Evolutionary conservation across 2,797 vertebrate species (phyloP).

Genomic region (Lacerta viridis): DNA sequence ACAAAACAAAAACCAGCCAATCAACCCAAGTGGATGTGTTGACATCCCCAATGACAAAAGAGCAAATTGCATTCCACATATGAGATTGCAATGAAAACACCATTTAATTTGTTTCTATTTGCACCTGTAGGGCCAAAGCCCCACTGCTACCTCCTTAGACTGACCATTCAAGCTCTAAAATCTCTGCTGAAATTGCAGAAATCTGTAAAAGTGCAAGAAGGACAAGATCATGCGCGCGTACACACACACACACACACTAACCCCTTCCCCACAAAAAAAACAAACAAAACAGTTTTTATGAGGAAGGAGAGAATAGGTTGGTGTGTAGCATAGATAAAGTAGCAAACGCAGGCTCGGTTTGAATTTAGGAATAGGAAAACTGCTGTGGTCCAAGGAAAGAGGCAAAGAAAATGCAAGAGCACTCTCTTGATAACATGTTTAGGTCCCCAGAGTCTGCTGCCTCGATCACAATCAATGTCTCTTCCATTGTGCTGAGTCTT

Average conservation of each 20-base stretch:
- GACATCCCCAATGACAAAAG: neutral
- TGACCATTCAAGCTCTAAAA: neutral
- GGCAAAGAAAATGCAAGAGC: constrained; percentile 49
- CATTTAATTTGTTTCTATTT: constrained; percentile 1
- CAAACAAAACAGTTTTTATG: neutral
- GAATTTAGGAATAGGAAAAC: constrained; percentile 5
- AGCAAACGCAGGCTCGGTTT: constrained; percentile 10
- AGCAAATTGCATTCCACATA: constrained; percentile 43
- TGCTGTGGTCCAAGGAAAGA: constrained; percentile 30
- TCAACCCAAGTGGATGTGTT: constrained; percentile 21
- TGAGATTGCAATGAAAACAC: neutral
- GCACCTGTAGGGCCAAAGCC: constrained; percentile 29
- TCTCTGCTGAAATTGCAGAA: neutral
- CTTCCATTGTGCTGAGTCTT: constrained; percentile 22
- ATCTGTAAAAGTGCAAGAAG: constrained; percentile 33
- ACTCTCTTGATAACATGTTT: constrained; percentile 47
- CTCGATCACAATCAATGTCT: constrained; percentile 34
- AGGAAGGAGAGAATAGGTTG: neutral
- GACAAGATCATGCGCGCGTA: neutral
- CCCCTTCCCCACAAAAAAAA: neutral
- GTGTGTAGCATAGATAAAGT: neutral
- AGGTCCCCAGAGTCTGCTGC: constrained; percentile 22
- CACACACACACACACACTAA: neutral
- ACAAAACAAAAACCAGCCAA: neutral
- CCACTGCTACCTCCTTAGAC: neutral